phyloP scores from a whole-genome alignment of 2,797 vertebrate genomes.

The Phrynocephalus guinanensis region DNA sequence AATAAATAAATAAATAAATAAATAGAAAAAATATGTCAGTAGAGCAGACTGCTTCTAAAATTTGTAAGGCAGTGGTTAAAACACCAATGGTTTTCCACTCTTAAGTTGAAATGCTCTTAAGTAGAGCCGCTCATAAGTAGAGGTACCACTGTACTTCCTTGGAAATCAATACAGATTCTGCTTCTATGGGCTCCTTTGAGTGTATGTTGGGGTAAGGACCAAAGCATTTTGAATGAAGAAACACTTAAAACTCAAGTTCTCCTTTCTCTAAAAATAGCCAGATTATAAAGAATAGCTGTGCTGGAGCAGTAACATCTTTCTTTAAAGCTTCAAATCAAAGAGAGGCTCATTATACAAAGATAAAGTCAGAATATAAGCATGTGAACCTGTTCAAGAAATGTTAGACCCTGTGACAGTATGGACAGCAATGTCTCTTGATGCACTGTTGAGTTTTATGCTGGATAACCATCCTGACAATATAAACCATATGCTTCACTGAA shows the following conservation, averaged over 20 bases:
- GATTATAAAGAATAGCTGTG: background rate
- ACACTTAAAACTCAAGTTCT: too few relatives aligned
- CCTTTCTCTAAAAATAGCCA: background rate
- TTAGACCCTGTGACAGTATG: background rate
- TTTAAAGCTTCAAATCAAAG: background rate
- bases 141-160: too few relatives aligned
- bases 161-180: too few relatives aligned
- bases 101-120: too few relatives aligned
- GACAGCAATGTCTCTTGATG: background rate
- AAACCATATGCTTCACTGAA: background rate
- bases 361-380: background rate
- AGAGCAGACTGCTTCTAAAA: too few relatives aligned
- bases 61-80: too few relatives aligned
- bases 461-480: slow-evolving; percentile 6
- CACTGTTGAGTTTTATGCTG: background rate
- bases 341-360: too few relatives aligned
- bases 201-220: background rate
- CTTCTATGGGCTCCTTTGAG: background rate
- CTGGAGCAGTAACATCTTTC: background rate
- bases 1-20: too few relatives aligned
- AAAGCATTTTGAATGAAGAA: too few relatives aligned
- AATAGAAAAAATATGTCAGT: too few relatives aligned
- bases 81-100: too few relatives aligned
- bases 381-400: background rate
- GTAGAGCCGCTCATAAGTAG: too few relatives aligned